Evolutionary conservation across 2,888 invertebrate genomes (phyloP).

Genomic region (Sceliomorpha sp.): DNA sequence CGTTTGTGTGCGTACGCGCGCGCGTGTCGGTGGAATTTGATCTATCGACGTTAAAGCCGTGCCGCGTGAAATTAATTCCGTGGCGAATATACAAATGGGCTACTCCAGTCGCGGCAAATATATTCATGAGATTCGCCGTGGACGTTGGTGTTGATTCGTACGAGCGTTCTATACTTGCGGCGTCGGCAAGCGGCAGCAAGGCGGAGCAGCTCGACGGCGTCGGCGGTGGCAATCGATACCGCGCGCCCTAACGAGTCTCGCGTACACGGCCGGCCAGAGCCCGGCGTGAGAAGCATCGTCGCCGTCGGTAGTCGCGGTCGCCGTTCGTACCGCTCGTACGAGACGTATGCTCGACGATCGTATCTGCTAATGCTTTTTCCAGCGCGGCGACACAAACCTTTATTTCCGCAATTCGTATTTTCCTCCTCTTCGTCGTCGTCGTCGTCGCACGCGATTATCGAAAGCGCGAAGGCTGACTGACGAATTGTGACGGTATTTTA

Average conservation of each 20-base stretch:
- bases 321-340: too few species aligned
- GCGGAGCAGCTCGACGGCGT: too few species aligned
- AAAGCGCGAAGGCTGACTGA: too few species aligned
- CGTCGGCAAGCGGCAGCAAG: slow-evolving; percentile 8
- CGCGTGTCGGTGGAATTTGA: slow-evolving; percentile 4
- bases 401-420: slow-evolving; percentile 10
- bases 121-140: slow-evolving; percentile 45
- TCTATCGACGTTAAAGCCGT: slow-evolving; percentile 16
- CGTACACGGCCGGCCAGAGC: too few species aligned
- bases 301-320: too few species aligned
- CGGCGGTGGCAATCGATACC: slow-evolving; percentile 30
- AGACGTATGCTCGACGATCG: too few species aligned
- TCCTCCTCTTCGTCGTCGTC: slow-evolving; percentile 3
- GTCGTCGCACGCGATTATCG: slow-evolving; percentile 30
- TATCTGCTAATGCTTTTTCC: slow-evolving; percentile 3
- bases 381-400: slow-evolving; percentile 6
- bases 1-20: not conserved
- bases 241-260: slow-evolving; percentile 13
- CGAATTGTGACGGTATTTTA: too few species aligned
- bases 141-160: slow-evolving; percentile 21
- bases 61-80: slow-evolving; percentile 39
- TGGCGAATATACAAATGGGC: slow-evolving; percentile 39
- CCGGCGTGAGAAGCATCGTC: too few species aligned
- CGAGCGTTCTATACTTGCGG: not conserved
- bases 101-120: slow-evolving; percentile 37